Base-by-base conservation (phyloP, 2,113 vertebrate genomes). In the Gadus macrocephalus region DNA sequence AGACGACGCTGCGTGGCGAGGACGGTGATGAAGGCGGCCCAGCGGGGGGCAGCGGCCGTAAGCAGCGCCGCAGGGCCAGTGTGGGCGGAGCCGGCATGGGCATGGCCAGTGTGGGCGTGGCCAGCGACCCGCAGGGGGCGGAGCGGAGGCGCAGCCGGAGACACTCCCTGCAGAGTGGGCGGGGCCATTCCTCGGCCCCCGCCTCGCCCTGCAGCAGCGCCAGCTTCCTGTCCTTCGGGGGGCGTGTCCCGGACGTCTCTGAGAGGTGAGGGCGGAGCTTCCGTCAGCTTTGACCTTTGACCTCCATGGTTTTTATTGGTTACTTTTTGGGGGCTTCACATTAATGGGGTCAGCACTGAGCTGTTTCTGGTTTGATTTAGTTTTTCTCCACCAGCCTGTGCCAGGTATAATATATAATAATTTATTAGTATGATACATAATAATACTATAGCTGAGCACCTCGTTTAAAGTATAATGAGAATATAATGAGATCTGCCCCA, bases 81-180 rank as follows among this genome's bases (percentile, higher is more conserved):
- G 77, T 97, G 0, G 94, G 22, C 83, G 90, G 22, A 15, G 91
- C 95, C 76, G 98, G 96, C 1, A 77, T 97, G 0, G 94, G 22
- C 83, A 90, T 22, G 16, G 91, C 95, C 76, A 98, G 96, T 2
- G 77, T 97, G 0, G 94, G 94, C 0, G 86, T 86, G 75, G 89
- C 1, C 27, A 87, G 61, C 3, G 91, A 89, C 74, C 90, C 83
- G 20, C 83, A 91, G 25, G 95, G 95, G 15, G 83, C 95, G 53
- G 95, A 98, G 82, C 92, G 96, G 19, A 89, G 96, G 19, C 90
- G 96, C 66, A 98, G 97, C 86, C 93, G 96, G 64, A 91, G 97
- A 76, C 97, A 98, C 85, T 98, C 96, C 0, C 90, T 95, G 5
- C 96, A 97, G 85, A 95, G 68, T 0, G 7, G 76, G 78, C 93